A percentile compares a stretch with the other conserved stretches of the same genome.
Conservation (phyloP, 2,888 invertebrate genomes). For the Polyommatus iphigenia region DNA sequence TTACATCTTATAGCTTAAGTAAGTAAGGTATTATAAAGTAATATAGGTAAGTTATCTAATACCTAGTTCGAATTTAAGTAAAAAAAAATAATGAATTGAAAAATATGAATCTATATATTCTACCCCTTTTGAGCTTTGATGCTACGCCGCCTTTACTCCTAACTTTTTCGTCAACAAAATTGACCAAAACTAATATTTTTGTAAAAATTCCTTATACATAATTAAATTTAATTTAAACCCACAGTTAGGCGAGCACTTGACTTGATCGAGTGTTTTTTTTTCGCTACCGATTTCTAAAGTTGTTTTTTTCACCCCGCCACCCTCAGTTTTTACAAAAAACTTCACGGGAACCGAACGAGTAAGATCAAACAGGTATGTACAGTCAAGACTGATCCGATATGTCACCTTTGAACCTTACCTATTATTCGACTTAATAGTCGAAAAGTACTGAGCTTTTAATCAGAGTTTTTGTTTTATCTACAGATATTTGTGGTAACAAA, state of each 20-base stretch:
- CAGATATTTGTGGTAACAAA: no score
- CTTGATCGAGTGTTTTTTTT: constrained; percentile 49
- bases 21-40: no score
- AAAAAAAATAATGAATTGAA: background rate
- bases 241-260: constrained; percentile 54
- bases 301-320: constrained; percentile 36
- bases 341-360: background rate
- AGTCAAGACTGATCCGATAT: background rate
- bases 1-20: no score
- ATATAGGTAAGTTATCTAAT: no score
- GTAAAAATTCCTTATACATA: background rate
- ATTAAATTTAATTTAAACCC: constrained; percentile 29
- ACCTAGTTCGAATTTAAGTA: no score
- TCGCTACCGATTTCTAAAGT: constrained; percentile 53
- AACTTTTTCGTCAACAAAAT: background rate
- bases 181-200: background rate
- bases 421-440: background rate
- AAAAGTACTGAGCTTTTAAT: background rate
- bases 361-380: background rate
- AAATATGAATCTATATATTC: background rate
- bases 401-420: background rate
- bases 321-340: constrained; percentile 29
- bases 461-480: background rate
- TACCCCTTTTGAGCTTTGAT: background rate
- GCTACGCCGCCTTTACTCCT: background rate